phyloP scores from a whole-genome alignment of 2,888 invertebrate species.

The Leucophenga montana region DNA sequence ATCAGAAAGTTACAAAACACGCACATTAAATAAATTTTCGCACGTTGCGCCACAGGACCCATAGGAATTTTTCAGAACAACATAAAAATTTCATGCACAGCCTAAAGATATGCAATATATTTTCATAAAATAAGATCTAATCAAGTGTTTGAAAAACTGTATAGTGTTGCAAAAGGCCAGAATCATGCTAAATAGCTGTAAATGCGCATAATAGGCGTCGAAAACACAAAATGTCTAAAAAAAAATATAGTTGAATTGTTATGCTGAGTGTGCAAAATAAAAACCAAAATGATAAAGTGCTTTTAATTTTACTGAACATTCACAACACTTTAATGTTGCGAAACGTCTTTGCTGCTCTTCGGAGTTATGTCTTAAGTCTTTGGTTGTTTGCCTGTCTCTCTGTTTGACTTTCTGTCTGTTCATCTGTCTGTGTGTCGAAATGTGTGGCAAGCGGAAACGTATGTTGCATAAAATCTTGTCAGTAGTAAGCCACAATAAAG shows the following conservation, averaged over 20 bases:
- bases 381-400: conserved; percentile 2
- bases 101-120: conserved; percentile 28
- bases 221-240: neutral
- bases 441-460: conserved; percentile 14
- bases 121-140: conserved; percentile 7
- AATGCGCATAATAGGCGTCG: conserved; percentile 40
- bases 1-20: conserved; percentile 65
- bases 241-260: neutral
- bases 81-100: conserved; percentile 19
- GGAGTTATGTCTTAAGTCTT: neutral
- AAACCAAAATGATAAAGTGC: conserved; percentile 42
- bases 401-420: neutral
- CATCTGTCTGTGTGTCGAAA: neutral
- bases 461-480: conserved; percentile 25
- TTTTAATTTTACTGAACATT: conserved; percentile 38
- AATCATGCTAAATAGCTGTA: conserved; percentile 41
- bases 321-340: conserved; percentile 28
- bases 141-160: conserved; percentile 33
- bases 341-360: neutral
- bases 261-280: conserved; percentile 14
- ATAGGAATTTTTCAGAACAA: conserved; percentile 27
- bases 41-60: conserved; percentile 33
- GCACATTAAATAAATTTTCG: conserved; percentile 58
- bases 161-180: conserved; percentile 36
- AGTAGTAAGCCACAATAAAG: conserved; percentile 26